Conservation (phyloP, 1,140 invertebrate species). For the Leucophenga varia region DNA sequence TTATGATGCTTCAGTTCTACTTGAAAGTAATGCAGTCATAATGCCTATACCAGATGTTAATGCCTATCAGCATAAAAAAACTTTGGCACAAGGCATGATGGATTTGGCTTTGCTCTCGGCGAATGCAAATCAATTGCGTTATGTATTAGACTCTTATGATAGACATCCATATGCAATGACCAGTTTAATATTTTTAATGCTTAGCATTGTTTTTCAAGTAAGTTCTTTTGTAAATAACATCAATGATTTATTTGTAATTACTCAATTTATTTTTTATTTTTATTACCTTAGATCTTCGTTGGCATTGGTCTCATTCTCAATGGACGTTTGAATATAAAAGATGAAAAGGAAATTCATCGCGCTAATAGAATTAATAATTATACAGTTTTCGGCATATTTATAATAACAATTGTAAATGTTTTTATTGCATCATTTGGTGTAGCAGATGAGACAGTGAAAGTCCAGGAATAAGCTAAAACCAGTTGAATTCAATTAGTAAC, state of each 20-base stretch:
- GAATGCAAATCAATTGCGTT: conserved; percentile 83
- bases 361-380: conserved; percentile 76
- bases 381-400: conserved; percentile 74
- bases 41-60: conserved; percentile 75
- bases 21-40: too few relatives aligned
- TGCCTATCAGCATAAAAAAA: conserved; percentile 86
- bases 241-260: background rate
- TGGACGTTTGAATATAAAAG: conserved; percentile 73
- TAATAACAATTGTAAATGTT: conserved; percentile 77
- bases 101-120: conserved; percentile 76
- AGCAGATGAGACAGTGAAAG: too few relatives aligned
- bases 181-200: conserved; percentile 70
- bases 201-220: conserved; percentile 76
- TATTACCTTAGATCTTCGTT: conserved; percentile 65
- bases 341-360: conserved; percentile 66
- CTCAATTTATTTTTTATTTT: conserved; percentile 11
- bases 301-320: conserved; percentile 79
- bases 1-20: too few relatives aligned
- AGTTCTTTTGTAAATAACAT: conserved; percentile 22
- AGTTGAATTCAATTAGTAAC: too few relatives aligned
- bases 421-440: conserved; percentile 81
- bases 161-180: conserved; percentile 72
- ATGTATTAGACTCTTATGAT: conserved; percentile 69
- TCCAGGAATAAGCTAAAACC: too few relatives aligned
- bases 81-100: conserved; percentile 84